phyloP scores from a whole-genome alignment of 1,140 invertebrate genomes.

The Stenopsyche tienmushanensis region DNA sequence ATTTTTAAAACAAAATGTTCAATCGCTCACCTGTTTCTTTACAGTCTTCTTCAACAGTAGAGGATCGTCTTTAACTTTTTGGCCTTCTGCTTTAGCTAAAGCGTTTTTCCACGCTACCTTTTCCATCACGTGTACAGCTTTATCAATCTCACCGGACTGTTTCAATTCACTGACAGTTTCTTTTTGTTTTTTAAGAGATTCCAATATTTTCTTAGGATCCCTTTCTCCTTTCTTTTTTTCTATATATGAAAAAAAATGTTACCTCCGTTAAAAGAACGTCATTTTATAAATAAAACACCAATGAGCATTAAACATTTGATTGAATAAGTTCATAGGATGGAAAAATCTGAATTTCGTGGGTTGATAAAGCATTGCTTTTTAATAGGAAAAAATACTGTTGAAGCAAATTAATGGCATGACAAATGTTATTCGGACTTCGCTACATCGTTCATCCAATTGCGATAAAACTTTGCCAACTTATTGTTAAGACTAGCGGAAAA shows the following conservation, averaged over 20 bases:
- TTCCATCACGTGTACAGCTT: slow-evolving; percentile 66
- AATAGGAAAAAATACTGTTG: no score
- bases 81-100: slow-evolving; percentile 72
- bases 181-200: slow-evolving; percentile 70
- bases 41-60: slow-evolving; percentile 75
- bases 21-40: slow-evolving; percentile 58
- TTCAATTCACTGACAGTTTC: slow-evolving; percentile 65
- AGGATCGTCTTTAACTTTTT: slow-evolving; percentile 83
- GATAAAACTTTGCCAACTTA: no score
- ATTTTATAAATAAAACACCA: no score
- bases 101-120: slow-evolving; percentile 73
- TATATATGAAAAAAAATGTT: slow-evolving; percentile 1
- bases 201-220: slow-evolving; percentile 69
- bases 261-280: no score
- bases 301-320: no score
- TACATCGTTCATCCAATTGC: no score
- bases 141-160: slow-evolving; percentile 61
- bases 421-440: no score
- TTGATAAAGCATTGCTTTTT: no score
- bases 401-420: no score
- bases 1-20: background rate
- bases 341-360: no score
- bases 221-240: slow-evolving; percentile 56
- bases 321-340: no score
- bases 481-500: no score